Evolutionary conservation across 2,888 invertebrate genomes (phyloP), one percentile per base, ranked within the genome.

Genomic region (Leptinotarsa tumamoca): DNA sequence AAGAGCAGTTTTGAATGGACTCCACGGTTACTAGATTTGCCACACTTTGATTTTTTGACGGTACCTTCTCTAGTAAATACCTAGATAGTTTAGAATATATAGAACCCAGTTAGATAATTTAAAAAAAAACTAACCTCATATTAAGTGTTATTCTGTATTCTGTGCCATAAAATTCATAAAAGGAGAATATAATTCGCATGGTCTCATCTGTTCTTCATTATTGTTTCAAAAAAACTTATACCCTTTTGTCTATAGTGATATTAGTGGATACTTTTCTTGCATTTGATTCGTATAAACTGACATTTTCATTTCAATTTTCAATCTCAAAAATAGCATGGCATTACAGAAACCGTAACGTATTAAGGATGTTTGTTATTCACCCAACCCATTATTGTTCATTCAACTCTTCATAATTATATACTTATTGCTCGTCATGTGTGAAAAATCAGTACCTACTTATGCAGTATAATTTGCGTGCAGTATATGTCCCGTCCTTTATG

Each of bases 351-450:
- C 43, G n/a, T 33, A 43, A 43, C 33, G 13, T 63, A 68, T 68
- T 50, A 67, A 56, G 67, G 67, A 67, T 67, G 63, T 67, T 23
- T 61, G 73, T 71, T 67, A 73, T 76, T 76, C 70, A 73, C 70
- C 52, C 43, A 33, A 18, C 72, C 58, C 52, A 70, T 74, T 61
- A 51, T 51, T 75, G 75, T 75, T 75, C 75, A 73, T 78, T 78
- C 75, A 78, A 78, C 78, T 75, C 69, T 68, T 50, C 73, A 68
- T 73, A 71, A 71, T 71, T 63, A 72, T 54, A 74, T 58, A 50
- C 49, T 21, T 56, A 56, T 52, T 54, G 68, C 71, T 67, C 67
- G 58, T 75, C 72, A 73, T 74, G 75, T 73, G 71, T 73, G 72
- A 74, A 77, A 71, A 73, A 70, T 74, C 69, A 68, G 50, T 68